Conservation (phyloP, 2,888 invertebrate genomes). For the Conchocele bisecta region DNA sequence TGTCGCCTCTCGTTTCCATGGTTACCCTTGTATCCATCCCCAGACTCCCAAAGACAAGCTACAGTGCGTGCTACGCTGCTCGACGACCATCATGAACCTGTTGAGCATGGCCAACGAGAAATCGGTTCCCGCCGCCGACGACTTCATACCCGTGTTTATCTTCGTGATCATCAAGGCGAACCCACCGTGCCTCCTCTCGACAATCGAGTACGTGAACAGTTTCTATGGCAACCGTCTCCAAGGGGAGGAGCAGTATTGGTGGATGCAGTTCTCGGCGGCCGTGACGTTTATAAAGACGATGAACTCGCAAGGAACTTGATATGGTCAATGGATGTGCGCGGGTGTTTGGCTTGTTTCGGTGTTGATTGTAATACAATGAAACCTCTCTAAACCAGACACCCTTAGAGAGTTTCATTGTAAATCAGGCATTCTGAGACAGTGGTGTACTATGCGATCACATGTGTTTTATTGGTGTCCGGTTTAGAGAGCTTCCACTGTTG, state of each 20-base stretch:
- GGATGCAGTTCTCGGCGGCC: conserved; percentile 98
- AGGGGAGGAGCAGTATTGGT: conserved; percentile 98
- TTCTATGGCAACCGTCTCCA: conserved; percentile 92
- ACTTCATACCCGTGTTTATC: conserved; percentile 97
- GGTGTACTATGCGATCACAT: no score
- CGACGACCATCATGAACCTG: conserved; percentile 96
- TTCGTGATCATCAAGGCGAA: conserved; percentile 98
- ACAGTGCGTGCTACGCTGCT: conserved; percentile 92
- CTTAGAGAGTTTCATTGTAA: no score
- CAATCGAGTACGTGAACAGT: conserved; percentile 97
- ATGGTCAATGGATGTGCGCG: no score
- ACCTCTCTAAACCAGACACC: no score
- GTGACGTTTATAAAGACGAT: conserved; percentile 99
- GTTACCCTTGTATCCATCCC: background rate
- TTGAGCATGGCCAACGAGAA: conserved; percentile 89
- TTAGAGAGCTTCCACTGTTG: no score
- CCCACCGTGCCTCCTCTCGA: conserved; percentile 96
- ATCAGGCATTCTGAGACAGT: no score
- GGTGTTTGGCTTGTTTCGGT: background rate
- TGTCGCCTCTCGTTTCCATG: background rate
- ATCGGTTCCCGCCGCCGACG: conserved; percentile 94
- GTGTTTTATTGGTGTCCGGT: no score
- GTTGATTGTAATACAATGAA: no score
- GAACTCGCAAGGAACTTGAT: conserved; percentile 86
- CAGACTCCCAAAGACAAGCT: conserved; percentile 93